Conservation (phyloP, 1,140 invertebrate species). For the Bursaphelenchus mucronatus region DNA sequence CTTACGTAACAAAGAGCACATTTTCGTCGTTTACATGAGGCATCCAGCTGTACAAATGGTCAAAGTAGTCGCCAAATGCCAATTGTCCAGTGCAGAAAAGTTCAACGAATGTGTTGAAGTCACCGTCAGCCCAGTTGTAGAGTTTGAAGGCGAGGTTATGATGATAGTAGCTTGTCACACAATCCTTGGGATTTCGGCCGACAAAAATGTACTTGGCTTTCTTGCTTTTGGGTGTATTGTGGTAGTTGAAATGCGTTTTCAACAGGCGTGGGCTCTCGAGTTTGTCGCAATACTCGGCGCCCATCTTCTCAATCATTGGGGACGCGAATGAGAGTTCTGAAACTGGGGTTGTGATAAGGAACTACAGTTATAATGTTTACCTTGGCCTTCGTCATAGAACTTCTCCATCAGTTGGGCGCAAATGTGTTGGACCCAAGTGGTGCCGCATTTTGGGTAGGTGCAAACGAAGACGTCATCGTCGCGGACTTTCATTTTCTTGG, state of each 20-base stretch:
- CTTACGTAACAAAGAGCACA: constrained; percentile 58
- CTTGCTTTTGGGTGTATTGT: constrained; percentile 49
- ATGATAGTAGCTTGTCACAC: constrained; percentile 52
- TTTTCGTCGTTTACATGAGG: constrained; percentile 50
- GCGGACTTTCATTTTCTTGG: constrained; percentile 45
- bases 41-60: constrained; percentile 61
- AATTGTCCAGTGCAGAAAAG: constrained; percentile 58
- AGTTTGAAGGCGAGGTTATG: constrained; percentile 60
- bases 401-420: constrained; percentile 50
- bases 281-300: constrained; percentile 45
- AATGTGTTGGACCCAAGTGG: constrained; percentile 62
- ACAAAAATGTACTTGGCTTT: constrained; percentile 56
- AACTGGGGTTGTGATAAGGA: constrained; percentile 37
- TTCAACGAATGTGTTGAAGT: constrained; percentile 61
- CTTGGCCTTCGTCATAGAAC: constrained; percentile 54
- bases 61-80: constrained; percentile 62
- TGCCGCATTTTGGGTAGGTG: constrained; percentile 45
- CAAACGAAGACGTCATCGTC: constrained; percentile 57
- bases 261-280: constrained; percentile 51
- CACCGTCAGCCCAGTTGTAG: constrained; percentile 50
- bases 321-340: constrained; percentile 52
- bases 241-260: constrained; percentile 56
- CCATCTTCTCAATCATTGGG: constrained; percentile 60
- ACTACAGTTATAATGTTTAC: constrained; percentile 27
- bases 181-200: constrained; percentile 52